Base-by-base conservation (phyloP, 1,140 invertebrate species). In the Cydia splendana region DNA sequence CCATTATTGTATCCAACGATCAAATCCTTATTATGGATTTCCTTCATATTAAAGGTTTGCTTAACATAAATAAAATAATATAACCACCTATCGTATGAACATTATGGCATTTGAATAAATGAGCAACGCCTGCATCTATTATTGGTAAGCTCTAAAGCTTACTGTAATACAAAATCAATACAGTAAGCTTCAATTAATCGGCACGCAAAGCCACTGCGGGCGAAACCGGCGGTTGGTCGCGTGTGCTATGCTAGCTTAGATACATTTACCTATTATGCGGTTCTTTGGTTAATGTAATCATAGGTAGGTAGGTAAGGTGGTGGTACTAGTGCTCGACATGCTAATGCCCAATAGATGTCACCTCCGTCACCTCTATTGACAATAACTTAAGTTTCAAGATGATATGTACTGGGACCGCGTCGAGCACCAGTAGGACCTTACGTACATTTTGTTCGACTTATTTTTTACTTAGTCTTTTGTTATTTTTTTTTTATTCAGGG, bases 101-200 rank as follows among this genome's bases (percentile, higher is more conserved):
- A 42, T 71, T 71, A 71, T 71, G 30, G 15, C 69, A 84, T 85
- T 85, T 84, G 79, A 89, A 89, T 88, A 84, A 88, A 87, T 87
- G 84, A 89, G 76, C 80, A 82, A 65, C 81, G 85, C 81, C 78
- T 86, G 84, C 81, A 80, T 84, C 82, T 88, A 88, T 88, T 88
- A 85, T 84, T 75, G 81, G 84, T 84, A 85, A 87, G 84, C 87
- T 87, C 84, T 82, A 78, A 81, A 81, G 88, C 85, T 88, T 88
- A 87, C 81, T 80, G 82, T 91, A 90, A 91, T 90, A 90, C 87
- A 89, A 91, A 91, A 91, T 91, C 88, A 86, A 91, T 91, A 89
- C 81, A 79, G 81, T 89, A 87, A 89, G 85, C 84, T 78, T 80
- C 88, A 90, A 91, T 91, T 89, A 90, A 90, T 89, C 84, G 83